A percentile compares a stretch with the other conserved stretches of the same genome.
Conservation (phyloP, 1,140 invertebrate genomes). For the Lasaia peninsularis region DNA sequence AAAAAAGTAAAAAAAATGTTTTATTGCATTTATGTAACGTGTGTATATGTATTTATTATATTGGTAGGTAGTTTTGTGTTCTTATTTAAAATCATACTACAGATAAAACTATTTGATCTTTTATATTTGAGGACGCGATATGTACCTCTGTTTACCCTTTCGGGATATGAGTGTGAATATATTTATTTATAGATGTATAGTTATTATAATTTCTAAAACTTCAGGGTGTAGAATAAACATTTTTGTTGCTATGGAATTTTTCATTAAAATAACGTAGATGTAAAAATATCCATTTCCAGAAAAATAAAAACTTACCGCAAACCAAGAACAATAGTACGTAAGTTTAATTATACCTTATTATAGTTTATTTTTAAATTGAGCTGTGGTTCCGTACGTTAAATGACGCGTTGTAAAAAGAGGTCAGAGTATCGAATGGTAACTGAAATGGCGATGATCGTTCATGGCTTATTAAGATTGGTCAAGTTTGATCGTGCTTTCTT, state of each 20-base stretch:
- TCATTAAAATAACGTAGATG: slow-evolving; percentile 25
- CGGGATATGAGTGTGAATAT: too few species aligned
- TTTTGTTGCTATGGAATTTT: slow-evolving; percentile 19
- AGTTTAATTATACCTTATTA: slow-evolving; percentile 63
- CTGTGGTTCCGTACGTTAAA: slow-evolving; percentile 54
- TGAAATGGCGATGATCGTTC: slow-evolving; percentile 58
- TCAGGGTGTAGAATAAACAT: neutral
- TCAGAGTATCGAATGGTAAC: slow-evolving; percentile 45
- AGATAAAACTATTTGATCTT: too few species aligned
- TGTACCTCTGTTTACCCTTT: too few species aligned
- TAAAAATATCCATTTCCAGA: slow-evolving; percentile 24
- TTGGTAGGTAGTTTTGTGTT: too few species aligned
- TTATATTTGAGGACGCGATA: too few species aligned
- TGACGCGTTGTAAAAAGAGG: slow-evolving; percentile 56
- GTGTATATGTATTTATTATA: too few species aligned
- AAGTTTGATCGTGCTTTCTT: slow-evolving; percentile 11
- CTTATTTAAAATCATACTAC: too few species aligned
- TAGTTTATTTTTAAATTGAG: slow-evolving; percentile 56
- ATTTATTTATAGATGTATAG: too few species aligned
- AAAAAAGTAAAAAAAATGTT: too few species aligned
- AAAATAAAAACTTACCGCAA: slow-evolving; percentile 38
- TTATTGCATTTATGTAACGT: too few species aligned
- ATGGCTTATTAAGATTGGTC: slow-evolving; percentile 42
- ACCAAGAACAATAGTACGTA: slow-evolving; percentile 61
- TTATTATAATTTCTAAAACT: neutral